Percentiles rank a stretch among this genome's conserved stretches.
phyloP scores from a whole-genome alignment of 2,888 invertebrate genomes.

The Nemotelus nigrinus region DNA sequence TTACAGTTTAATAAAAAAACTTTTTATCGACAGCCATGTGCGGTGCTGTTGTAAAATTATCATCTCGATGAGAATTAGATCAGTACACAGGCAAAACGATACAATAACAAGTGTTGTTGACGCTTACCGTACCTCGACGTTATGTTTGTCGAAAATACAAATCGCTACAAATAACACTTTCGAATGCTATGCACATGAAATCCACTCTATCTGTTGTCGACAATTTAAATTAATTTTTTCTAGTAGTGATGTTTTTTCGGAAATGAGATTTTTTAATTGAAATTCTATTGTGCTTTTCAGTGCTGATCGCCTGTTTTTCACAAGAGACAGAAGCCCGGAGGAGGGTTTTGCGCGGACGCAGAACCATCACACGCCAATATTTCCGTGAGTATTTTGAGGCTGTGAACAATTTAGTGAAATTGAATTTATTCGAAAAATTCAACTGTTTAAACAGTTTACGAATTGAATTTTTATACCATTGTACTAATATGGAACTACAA shows the following conservation, averaged over 20 bases:
- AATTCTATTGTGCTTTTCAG: slow-evolving; percentile 64
- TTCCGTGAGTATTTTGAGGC: slow-evolving; percentile 72
- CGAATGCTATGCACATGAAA: background rate
- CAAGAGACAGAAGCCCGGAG: slow-evolving; percentile 80
- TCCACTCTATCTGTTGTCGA: background rate
- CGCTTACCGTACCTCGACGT: background rate
- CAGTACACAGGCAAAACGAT: background rate
- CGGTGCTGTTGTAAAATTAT: background rate
- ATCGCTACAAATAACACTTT: too few relatives aligned
- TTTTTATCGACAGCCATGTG: slow-evolving; percentile 19
- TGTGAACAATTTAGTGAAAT: too few relatives aligned
- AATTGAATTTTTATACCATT: too few relatives aligned
- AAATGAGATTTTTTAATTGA: background rate
- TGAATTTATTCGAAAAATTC: too few relatives aligned
- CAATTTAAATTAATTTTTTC: background rate
- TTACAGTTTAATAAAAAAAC: slow-evolving; percentile 6
- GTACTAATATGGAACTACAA: too few relatives aligned
- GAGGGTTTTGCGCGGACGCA: slow-evolving; percentile 80
- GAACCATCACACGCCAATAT: slow-evolving; percentile 80
- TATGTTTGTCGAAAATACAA: too few relatives aligned
- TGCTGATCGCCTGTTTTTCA: slow-evolving; percentile 73
- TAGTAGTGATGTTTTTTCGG: background rate
- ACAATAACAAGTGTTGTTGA: background rate
- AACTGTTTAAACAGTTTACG: too few relatives aligned
- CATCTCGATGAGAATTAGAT: slow-evolving; percentile 15